Base-by-base conservation (phyloP, 2,888 invertebrate genomes). In the Phoenoteleia sp. region DNA sequence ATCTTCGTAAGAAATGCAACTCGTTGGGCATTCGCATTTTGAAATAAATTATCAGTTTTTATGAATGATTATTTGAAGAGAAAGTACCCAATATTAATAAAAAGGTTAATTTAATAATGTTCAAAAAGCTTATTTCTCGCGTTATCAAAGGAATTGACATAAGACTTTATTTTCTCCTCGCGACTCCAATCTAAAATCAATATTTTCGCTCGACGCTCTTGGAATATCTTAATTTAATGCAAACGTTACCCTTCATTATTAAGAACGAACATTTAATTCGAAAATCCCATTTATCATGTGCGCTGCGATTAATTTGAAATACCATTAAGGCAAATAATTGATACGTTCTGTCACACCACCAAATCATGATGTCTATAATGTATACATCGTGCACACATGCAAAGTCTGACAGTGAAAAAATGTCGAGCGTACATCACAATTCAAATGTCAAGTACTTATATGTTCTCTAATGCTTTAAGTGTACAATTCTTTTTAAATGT, bases 401-500 rank as follows among this genome's bases (percentile, higher is more conserved):
- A 21, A 25, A 36, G 11, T 56, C 58, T 71, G 42, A 58, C 56
- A 56, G 15, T 15, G 13, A 3, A 75, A 75, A 62, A 64, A 62
- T 36, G 33, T 3, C 23, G 33, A 66, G 39, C 29, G 5, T 45
- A 47, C 13, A 21, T 54, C n/a, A 45, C 75, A 58, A 76, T 52
- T 67, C 56, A 49, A 69, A 47, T 52, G 74, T 39, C 74, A 74
- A 27, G 13, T 15, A 21, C 17, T 17, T 60, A 39, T 17, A 17
- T 58, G 13, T 36, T 74, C 25, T 74, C 39, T 60, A 60, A 72
- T 74, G 47, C 60, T 56, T 56, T 27, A 56, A 67, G 58, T 25
- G 25, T 27, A 11, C 45, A 21, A 29, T 67, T 69, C 56, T 56
- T 71, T 39, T 52, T 42, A n/a, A 21, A 49, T 19, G 36, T 13